phyloP scores from a whole-genome alignment of 2,797 vertebrate genomes.

The Cetoscarus ocellatus region DNA sequence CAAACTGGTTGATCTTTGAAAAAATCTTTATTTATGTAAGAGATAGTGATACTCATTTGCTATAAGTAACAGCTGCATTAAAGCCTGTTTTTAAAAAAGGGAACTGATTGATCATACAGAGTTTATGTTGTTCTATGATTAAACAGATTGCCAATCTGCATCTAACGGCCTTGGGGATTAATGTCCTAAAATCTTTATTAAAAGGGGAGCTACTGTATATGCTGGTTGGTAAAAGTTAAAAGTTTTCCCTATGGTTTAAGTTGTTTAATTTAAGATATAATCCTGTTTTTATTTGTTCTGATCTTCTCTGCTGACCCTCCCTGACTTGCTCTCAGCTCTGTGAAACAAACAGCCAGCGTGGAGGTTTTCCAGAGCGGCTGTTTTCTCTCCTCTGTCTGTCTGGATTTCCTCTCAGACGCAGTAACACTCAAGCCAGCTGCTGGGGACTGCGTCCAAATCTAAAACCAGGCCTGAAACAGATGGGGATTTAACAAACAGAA shows the following conservation, averaged over 20 bases:
- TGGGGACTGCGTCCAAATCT: constrained; percentile 30
- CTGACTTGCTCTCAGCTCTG: constrained; percentile 1
- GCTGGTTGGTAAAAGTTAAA: not conserved
- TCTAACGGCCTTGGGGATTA: too few species aligned
- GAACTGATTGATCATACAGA: too few species aligned
- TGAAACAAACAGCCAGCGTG: constrained; percentile 23
- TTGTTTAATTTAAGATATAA: not conserved
- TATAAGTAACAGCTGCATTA: too few species aligned
- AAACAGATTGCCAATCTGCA: not conserved
- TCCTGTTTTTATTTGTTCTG: constrained; percentile 13
- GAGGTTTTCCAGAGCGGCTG: constrained; percentile 24
- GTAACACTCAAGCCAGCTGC: constrained; percentile 55
- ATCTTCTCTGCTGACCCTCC: constrained; percentile 7
- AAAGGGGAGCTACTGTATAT: not conserved
- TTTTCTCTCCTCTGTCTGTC: constrained; percentile 41
- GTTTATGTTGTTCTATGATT: too few species aligned
- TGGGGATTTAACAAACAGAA: constrained; percentile 15
- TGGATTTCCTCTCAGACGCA: constrained; percentile 53
- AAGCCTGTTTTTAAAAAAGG: too few species aligned
- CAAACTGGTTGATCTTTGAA: too few species aligned
- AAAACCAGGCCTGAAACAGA: constrained; percentile 16
- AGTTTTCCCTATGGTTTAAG: not conserved
- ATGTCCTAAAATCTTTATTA: not conserved
- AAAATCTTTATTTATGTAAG: too few species aligned
- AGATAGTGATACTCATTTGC: too few species aligned